phyloP scores from a whole-genome alignment of 2,888 invertebrate species.

The Fragum fragum region DNA sequence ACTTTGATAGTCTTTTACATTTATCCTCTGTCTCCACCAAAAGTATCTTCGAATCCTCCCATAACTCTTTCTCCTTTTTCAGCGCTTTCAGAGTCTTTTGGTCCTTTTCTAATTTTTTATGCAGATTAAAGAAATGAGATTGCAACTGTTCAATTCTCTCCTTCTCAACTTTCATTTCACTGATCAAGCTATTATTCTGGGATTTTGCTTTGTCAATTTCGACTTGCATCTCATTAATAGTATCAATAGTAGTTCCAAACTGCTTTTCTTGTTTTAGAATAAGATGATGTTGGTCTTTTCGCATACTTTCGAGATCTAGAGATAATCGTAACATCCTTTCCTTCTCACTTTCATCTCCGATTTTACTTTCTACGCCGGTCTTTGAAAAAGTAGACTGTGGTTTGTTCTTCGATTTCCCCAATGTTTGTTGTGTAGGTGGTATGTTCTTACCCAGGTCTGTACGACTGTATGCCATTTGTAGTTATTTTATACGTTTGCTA shows the following conservation, averaged over 20 bases:
- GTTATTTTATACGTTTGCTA: no score
- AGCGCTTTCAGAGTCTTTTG: constrained; percentile 37
- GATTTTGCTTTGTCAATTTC: constrained; percentile 38
- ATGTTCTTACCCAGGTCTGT: background rate
- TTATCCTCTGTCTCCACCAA: constrained; percentile 32
- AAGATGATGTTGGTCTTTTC: constrained; percentile 34
- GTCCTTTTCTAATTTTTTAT: constrained; percentile 40
- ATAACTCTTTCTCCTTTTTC: constrained; percentile 30
- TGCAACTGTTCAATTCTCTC: constrained; percentile 42
- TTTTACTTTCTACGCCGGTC: background rate
- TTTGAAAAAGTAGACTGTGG: background rate
- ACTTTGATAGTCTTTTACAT: constrained; percentile 37
- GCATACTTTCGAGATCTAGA: constrained; percentile 31
- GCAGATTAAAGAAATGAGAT: constrained; percentile 35
- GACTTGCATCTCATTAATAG: constrained; percentile 27
- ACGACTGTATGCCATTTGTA: background rate
- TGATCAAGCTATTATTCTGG: constrained; percentile 36
- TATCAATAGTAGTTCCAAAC: constrained; percentile 41
- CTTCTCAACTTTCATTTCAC: constrained; percentile 45
- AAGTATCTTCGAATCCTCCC: constrained; percentile 45
- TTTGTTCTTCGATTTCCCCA: background rate
- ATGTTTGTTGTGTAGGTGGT: constrained; percentile 1
- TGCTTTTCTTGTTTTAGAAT: constrained; percentile 44
- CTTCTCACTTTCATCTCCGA: background rate
- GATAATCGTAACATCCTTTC: constrained; percentile 31